phyloP scores from a whole-genome alignment of 2,888 invertebrate species.

The Pseudococcus jackbeardsleyi region DNA sequence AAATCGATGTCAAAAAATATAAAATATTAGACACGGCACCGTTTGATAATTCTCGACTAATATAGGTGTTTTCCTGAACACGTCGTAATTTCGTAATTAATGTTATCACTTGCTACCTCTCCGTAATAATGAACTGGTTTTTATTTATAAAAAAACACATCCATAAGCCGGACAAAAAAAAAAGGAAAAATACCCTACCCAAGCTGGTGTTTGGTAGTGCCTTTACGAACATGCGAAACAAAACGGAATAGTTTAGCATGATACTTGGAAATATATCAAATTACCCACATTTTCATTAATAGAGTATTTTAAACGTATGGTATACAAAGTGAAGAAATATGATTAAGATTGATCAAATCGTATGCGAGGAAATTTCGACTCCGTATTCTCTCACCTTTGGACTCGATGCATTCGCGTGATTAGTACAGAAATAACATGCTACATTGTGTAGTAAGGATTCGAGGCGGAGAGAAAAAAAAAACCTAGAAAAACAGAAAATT shows the following conservation, averaged over 20 bases:
- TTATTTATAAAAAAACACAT: background rate
- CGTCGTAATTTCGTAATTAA: slow-evolving; percentile 39
- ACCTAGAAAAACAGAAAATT: slow-evolving; percentile 5
- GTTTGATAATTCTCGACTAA: slow-evolving; percentile 46
- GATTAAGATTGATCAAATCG: slow-evolving; percentile 22
- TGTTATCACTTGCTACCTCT: slow-evolving; percentile 40
- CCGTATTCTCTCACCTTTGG: background rate
- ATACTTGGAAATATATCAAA: slow-evolving; percentile 36
- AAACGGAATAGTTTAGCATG: slow-evolving; percentile 41
- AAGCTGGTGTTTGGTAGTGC: background rate
- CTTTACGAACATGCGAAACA: slow-evolving; percentile 37
- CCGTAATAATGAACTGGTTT: slow-evolving; percentile 49
- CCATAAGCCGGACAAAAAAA: background rate
- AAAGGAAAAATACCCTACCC: background rate
- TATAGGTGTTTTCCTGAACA: slow-evolving; percentile 39
- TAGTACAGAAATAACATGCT: background rate
- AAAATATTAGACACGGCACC: slow-evolving; percentile 49
- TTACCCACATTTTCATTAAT: background rate
- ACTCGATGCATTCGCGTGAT: background rate
- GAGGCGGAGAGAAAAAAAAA: background rate
- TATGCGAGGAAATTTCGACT: background rate
- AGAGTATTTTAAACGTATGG: background rate
- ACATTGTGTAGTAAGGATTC: background rate
- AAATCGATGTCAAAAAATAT: slow-evolving; percentile 52
- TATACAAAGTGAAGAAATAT: background rate